Evolutionary conservation across 2,888 invertebrate species (phyloP).

Genomic region (Latrodectus hesperus): DNA sequence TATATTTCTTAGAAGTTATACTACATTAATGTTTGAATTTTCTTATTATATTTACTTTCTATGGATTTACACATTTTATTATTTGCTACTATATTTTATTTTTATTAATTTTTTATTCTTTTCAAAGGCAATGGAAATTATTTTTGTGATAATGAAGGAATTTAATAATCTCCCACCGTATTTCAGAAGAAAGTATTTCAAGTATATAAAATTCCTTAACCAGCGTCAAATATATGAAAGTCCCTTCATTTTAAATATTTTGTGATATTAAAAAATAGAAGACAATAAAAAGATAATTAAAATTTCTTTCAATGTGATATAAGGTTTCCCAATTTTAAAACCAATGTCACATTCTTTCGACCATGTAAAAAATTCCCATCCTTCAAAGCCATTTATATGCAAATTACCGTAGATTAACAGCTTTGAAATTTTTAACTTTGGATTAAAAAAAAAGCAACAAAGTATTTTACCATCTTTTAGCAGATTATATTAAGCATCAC

Average conservation of each 20-base stretch:
- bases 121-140: background rate
- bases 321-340: slow-evolving; percentile 36
- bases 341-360: slow-evolving; percentile 39
- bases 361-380: slow-evolving; percentile 19
- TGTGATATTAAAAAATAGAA: slow-evolving; percentile 14
- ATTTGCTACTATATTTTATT: background rate
- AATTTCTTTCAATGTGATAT: slow-evolving; percentile 37
- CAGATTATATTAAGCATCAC: slow-evolving; percentile 6
- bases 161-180: too few relatives aligned
- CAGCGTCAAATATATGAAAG: background rate
- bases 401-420: slow-evolving; percentile 49
- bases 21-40: too few relatives aligned
- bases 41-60: too few relatives aligned
- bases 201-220: too few relatives aligned
- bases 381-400: slow-evolving; percentile 45
- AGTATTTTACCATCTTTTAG: slow-evolving; percentile 18
- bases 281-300: slow-evolving; percentile 40
- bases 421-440: slow-evolving; percentile 25
- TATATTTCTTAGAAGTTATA: too few relatives aligned
- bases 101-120: background rate
- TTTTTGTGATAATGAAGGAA: too few relatives aligned
- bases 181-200: too few relatives aligned
- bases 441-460: slow-evolving; percentile 14
- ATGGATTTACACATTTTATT: too few relatives aligned
- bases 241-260: background rate